Conservation (phyloP, 2,888 invertebrate genomes). For the Tenthredo scrophulariae region DNA sequence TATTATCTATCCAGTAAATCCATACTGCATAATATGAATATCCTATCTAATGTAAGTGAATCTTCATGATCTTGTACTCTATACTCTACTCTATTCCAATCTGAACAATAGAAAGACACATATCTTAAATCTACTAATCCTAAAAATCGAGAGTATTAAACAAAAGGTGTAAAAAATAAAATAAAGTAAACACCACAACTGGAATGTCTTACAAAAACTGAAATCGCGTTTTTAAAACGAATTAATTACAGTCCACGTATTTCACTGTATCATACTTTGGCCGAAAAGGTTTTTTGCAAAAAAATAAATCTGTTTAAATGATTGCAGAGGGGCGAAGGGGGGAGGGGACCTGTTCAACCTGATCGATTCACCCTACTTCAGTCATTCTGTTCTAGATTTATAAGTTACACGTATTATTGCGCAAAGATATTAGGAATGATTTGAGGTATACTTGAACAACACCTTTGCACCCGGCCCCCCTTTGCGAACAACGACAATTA, state of each 20-base stretch:
- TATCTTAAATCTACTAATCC: not conserved
- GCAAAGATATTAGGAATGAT: conserved; percentile 17
- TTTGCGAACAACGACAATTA: not conserved
- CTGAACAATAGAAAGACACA: not conserved
- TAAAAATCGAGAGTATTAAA: not conserved
- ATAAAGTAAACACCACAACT: not conserved
- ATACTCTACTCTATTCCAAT: not conserved
- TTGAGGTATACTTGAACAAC: conserved; percentile 29
- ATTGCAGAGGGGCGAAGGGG: not conserved
- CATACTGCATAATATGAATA: not conserved
- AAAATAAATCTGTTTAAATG: not conserved
- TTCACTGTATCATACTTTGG: not conserved
- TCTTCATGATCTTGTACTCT: not conserved
- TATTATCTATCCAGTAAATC: not conserved
- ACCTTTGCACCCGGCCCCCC: not conserved
- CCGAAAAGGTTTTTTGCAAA: not conserved
- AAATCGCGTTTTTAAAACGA: not conserved
- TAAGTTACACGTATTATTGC: not conserved
- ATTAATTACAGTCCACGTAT: conserved; percentile 15
- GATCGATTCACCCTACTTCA: not conserved
- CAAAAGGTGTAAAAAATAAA: not conserved
- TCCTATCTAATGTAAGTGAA: conserved; percentile 9
- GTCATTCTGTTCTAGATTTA: not conserved
- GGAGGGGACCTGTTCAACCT: not conserved
- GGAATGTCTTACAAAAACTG: conserved; percentile 23